Evolutionary conservation across 2,888 invertebrate species (phyloP).

Genomic region (Liposcelis brunnea): DNA sequence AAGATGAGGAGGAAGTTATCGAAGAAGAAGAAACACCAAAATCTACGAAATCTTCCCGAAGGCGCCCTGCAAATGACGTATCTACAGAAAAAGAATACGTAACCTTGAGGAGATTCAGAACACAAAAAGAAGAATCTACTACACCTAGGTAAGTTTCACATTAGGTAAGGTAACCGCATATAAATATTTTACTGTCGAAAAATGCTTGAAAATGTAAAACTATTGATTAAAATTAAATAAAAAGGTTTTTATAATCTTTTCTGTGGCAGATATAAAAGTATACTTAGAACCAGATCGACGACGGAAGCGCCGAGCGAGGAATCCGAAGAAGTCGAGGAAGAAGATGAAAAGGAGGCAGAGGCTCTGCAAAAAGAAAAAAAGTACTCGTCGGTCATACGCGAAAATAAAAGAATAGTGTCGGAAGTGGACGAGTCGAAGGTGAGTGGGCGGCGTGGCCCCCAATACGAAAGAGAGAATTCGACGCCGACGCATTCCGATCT

Average conservation of each 20-base stretch:
- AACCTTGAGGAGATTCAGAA: slow-evolving; percentile 13
- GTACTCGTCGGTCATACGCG: slow-evolving; percentile 20
- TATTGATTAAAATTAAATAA: no score
- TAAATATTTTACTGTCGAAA: slow-evolving; percentile 6
- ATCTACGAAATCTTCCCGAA: not conserved
- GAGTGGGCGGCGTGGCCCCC: slow-evolving; percentile 1
- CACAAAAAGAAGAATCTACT: not conserved
- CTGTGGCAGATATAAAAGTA: slow-evolving; percentile 7
- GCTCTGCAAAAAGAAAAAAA: slow-evolving; percentile 22
- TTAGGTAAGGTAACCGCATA: slow-evolving; percentile 1
- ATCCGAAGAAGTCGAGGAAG: slow-evolving; percentile 21
- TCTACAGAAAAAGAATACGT: slow-evolving; percentile 12
- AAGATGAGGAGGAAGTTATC: slow-evolving; percentile 19
- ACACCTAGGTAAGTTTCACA: slow-evolving; percentile 1
- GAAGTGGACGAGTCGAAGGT: slow-evolving; percentile 1
- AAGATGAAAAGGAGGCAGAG: slow-evolving; percentile 15
- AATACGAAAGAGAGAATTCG: slow-evolving; percentile 8
- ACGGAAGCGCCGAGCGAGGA: slow-evolving; percentile 19
- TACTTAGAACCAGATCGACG: slow-evolving; percentile 28
- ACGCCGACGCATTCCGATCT: slow-evolving; percentile 7
- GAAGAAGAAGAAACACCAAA: slow-evolving; percentile 6
- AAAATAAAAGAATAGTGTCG: slow-evolving; percentile 11
- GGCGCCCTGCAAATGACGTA: not conserved
- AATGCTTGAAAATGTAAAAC: no score
- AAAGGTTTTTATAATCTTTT: no score